phyloP scores from a whole-genome alignment of 2,113 vertebrate species.

The Melanerpes formicivorus region DNA sequence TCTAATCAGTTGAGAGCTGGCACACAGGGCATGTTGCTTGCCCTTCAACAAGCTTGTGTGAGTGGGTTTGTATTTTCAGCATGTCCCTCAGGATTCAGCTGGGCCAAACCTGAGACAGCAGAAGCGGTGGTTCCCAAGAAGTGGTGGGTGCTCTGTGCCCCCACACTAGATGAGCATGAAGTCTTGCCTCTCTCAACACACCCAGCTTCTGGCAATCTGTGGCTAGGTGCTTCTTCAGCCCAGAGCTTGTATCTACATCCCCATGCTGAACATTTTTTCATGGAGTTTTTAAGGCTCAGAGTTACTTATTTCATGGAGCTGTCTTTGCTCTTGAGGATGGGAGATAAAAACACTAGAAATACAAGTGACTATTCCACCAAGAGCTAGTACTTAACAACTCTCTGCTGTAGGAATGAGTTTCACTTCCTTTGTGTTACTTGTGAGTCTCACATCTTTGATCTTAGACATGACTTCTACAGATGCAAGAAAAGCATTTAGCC shows the following conservation, averaged over 20 bases:
- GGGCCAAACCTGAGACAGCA: no score
- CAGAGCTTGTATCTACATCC: neutral
- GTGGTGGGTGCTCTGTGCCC: no score
- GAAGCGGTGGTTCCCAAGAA: no score
- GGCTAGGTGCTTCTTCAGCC: neutral
- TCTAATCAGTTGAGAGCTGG: no score
- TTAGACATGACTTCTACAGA: neutral
- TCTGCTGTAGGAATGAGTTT: neutral
- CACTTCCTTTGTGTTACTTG: neutral
- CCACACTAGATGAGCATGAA: neutral
- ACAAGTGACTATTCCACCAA: neutral
- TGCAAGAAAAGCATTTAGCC: neutral
- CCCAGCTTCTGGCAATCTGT: neutral
- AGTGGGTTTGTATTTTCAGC: no score
- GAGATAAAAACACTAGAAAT: neutral
- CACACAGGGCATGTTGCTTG: no score
- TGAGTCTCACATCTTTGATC: neutral
- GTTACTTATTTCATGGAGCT: neutral
- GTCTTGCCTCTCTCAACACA: neutral
- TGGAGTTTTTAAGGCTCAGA: neutral
- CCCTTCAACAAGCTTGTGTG: no score
- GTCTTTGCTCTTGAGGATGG: neutral
- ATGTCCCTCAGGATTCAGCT: no score
- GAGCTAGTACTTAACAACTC: neutral
- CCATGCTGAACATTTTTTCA: neutral